Evolutionary conservation across 2,113 vertebrate genomes (phyloP), one percentile per base, ranked within the genome.

Genomic region (Myanophis thanlyinensis): DNA sequence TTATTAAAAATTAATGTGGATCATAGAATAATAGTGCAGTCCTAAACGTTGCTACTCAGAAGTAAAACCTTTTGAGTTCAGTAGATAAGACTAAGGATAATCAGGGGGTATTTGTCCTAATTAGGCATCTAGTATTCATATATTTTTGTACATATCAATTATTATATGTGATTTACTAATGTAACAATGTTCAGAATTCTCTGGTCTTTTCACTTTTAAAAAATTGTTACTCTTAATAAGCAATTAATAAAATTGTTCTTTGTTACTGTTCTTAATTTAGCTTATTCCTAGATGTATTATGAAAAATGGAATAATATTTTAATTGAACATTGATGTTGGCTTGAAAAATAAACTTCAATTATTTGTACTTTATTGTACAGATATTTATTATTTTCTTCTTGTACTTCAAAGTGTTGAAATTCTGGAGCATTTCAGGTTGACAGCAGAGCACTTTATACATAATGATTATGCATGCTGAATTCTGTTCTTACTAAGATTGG

Each of bases 311-410:
- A 80, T 5, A 20, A 59, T 94, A 94, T 94, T 95, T 93, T 92
- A 40, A 92, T 30, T 73, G 51, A 35, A 13, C 35, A 73, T 46
- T 12, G 25, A 30, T 18, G 62, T 54, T 93, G 94, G 67, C 22
- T 49, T 95, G 80, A 91, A 94, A 95, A 94, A 35, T 94, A 89
- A 90, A 87, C 35, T 84, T 87, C 92, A 94, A 85, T 48, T 92
- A 95, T 95, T 95, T 23, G 0, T 35, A 94, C 25, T 85, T 85
- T 0, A 91, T 86, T 93, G 91, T 44, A n/a, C 84, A 91, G 94
- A 59, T 27, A 86, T 90, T 93, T 90, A 96, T 96, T 94, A 48
- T 91, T 96, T 92, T 97, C 97, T 97, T 96, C 96, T 95, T 95
- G 87, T 90, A 93, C 97, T 95, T 97, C 94, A 96, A 97, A 94